These are phyloP conservation scores for Eolophus roseicapilla DNA, from an alignment of 2,113 vertebrate genomes.

Conservation along the genomic window DNA sequence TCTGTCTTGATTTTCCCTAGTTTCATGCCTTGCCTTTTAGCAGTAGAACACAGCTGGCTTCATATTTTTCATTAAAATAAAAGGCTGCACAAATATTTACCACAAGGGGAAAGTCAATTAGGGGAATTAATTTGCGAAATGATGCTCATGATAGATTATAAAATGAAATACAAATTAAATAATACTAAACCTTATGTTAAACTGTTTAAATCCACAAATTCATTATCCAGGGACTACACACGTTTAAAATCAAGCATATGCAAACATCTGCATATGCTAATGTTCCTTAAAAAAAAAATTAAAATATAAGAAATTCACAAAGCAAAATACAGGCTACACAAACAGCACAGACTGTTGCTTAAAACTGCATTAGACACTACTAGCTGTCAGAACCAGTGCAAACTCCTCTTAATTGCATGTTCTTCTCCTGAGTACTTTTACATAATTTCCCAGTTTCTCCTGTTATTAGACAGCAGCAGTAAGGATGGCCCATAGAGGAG, in stretches of 20 bases:
- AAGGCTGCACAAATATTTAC: neutral
- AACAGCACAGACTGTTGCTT: neutral
- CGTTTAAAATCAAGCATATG: neutral
- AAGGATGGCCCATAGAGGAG: neutral
- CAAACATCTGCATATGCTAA: neutral
- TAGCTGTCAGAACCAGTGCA: neutral
- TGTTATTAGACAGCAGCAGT: neutral
- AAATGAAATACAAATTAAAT: neutral
- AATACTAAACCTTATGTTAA: neutral
- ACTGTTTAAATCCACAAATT: neutral
- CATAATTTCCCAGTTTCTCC: neutral
- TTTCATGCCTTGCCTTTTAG: neutral
- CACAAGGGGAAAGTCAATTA: conserved; percentile 1
- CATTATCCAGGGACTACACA: neutral
- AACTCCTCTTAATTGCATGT: neutral
- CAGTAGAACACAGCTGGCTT: neutral
- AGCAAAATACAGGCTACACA: neutral
- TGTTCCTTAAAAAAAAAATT: neutral
- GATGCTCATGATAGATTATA: neutral
- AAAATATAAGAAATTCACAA: neutral
- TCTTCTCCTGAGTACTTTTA: neutral
- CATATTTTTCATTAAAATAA: neutral
- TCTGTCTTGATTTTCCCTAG: neutral
- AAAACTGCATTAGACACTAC: neutral
- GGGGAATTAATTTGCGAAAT: conserved; percentile 5